Evolutionary conservation across 2,888 invertebrate genomes (phyloP), one percentile per base, ranked within the genome.

Genomic region (Cephus spinipes): DNA sequence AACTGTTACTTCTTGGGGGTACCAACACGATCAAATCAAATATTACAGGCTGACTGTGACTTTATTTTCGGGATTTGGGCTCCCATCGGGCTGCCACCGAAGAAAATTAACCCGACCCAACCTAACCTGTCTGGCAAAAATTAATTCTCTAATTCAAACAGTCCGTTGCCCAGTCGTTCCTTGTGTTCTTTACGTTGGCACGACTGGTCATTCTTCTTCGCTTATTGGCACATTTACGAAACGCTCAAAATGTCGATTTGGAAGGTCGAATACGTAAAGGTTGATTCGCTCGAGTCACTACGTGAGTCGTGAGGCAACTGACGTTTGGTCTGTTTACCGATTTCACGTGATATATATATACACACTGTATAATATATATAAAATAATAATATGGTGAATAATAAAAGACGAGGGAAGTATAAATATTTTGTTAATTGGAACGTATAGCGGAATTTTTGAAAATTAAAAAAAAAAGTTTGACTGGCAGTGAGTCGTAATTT

Each of bases 1-100:
- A 77, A 77, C 79, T 79, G 81, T 31, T 33, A 71, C 71, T 31
- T 4, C 32, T 69, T 23, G 32, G 71, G 71, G 71, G 71, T 71
- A 31, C 71, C 55, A 15, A 23, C 55, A 55, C 23, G 55, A 55
- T 55, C 23, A 23, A 55, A 23, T 55, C 23, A 15, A 55, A 55
- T 55, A 9, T 9, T 0, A 23, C 23, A 9, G 1, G 55, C 9
- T 2, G 6, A 15, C 15, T 15, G 40, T 15, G 40, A 55, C 23
- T 55, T 40, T 40, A 40, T 15, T 15, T 15, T 40, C 15, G 2
- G 15, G 40, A 40, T 15, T 4, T 32, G 34, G 34, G 33, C 33
- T 34, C 33, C 33, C 33, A 34, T 34, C 33, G 15, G 1, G 15
- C 2, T 40, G 15, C 23, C 55, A 1, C 55, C 9, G 9, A 55